Conservation (phyloP, 2,888 invertebrate species). For the Drosophila multiciliata region DNA sequence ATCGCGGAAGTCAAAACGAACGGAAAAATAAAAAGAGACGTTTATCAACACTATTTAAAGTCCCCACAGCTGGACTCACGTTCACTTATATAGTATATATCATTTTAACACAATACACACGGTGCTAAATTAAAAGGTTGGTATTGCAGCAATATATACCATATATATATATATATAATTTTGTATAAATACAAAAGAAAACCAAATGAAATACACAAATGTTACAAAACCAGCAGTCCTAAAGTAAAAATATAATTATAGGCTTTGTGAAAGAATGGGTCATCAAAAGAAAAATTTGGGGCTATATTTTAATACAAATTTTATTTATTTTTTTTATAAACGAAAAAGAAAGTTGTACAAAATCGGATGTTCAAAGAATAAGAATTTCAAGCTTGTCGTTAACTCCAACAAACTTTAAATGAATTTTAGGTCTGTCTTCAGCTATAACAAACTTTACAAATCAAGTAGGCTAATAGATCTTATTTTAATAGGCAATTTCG, state of each 20-base stretch:
- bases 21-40: conserved; percentile 14
- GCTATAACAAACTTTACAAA: neutral
- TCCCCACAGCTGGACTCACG: conserved; percentile 29
- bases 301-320: conserved; percentile 3
- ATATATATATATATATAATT: neutral
- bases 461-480: conserved; percentile 12
- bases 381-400: neutral
- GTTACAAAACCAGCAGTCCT: neutral
- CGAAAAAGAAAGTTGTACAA: conserved; percentile 38
- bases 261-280: neutral
- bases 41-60: conserved; percentile 25
- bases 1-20: conserved; percentile 41
- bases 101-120: conserved; percentile 12
- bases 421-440: neutral
- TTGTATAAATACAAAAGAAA: conserved; percentile 9
- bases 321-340: conserved; percentile 3
- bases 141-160: conserved; percentile 24
- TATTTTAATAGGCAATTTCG: conserved; percentile 11
- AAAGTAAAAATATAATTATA: conserved; percentile 18
- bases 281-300: conserved; percentile 2
- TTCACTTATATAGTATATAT: conserved; percentile 27
- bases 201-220: conserved; percentile 7
- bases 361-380: conserved; percentile 7
- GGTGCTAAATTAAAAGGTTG: conserved; percentile 36
- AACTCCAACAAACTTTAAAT: neutral